Base-by-base conservation (phyloP, 2,888 invertebrate genomes). In the Drosophila mettleri region DNA sequence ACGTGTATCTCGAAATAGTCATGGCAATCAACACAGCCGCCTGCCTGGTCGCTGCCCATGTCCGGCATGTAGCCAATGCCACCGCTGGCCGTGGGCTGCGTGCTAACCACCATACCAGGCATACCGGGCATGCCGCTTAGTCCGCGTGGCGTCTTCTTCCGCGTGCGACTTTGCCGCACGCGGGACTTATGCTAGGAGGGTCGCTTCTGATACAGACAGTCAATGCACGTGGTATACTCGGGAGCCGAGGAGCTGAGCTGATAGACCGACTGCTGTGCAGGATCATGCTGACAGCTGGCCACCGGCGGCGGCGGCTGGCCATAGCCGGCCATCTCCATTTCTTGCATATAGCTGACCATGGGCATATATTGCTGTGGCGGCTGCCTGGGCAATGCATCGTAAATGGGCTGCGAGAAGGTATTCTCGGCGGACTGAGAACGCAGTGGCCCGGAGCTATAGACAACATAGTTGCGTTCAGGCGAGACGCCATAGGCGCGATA, bases 161-260 rank as follows among this genome's bases (percentile, higher is more conserved):
- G 94, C 93, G 94, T 94, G 93, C 94, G 94, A 93, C 94, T 94
- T 93, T 93, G 94, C 79, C 91, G 93, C 87, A 92, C 92, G 91
- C 93, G 92, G 93, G 93, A 93, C 94, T 93, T 94, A 93, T 94
- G 94, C 94, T 94, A 94, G 94, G 94, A 94, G 78, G 93, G 93
- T 91, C 94, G 93, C 78, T 93, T 93, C 63, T 95, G 95, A 43
- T 95, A 93, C 91, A 95, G 94, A 89, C 95, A 96, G 88, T 95
- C 95, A 80, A 95, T 95, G 92, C 95, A 96, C 27, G 95, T 95
- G 48, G 95, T 95, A 64, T 95, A 94, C 74, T 95, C 95, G 60
- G 95, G 94, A 14, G 94, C 93, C 38, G 90, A 90, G 12, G 90
- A 90, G 76, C 90, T 90, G 18, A 90, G 60, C 67, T 88, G 84